phyloP scores from a whole-genome alignment of 2,113 vertebrate genomes.

The Nannospalax galili region DNA sequence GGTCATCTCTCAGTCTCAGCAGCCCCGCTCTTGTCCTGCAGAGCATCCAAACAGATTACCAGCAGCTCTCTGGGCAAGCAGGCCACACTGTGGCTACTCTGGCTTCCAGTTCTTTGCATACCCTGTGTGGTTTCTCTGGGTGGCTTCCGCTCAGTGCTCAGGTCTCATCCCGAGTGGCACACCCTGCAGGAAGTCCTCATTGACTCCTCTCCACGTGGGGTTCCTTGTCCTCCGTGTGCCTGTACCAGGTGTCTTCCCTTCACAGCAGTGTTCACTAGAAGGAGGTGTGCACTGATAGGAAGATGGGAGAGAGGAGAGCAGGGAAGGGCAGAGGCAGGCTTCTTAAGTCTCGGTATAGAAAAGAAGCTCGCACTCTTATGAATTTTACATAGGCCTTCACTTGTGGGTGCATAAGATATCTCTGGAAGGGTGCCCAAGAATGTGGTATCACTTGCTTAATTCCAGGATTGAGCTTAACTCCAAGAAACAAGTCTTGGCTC shows the following conservation, averaged over 20 bases:
- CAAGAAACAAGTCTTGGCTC: background rate
- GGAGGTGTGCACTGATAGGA: background rate
- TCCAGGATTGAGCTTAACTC: constrained; percentile 1
- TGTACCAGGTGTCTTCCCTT: background rate
- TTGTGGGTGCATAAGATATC: background rate
- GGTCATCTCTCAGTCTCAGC: background rate
- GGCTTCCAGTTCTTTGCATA: background rate
- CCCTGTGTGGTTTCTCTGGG: background rate
- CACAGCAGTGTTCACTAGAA: background rate
- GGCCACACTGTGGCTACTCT: background rate
- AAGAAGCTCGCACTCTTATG: background rate
- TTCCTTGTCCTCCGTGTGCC: background rate
- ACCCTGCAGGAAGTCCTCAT: background rate
- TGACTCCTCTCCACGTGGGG: background rate
- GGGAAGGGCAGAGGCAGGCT: background rate
- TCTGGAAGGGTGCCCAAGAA: background rate
- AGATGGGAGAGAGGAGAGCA: background rate
- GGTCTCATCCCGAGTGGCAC: background rate
- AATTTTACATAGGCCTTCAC: background rate
- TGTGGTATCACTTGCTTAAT: background rate
- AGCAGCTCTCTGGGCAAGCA: background rate
- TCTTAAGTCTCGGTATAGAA: background rate
- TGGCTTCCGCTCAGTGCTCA: background rate
- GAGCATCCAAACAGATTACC: background rate
- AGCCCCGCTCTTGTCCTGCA: background rate